Base-by-base conservation (phyloP, 2,113 vertebrate species). In the Cricetomys ansorgei region DNA sequence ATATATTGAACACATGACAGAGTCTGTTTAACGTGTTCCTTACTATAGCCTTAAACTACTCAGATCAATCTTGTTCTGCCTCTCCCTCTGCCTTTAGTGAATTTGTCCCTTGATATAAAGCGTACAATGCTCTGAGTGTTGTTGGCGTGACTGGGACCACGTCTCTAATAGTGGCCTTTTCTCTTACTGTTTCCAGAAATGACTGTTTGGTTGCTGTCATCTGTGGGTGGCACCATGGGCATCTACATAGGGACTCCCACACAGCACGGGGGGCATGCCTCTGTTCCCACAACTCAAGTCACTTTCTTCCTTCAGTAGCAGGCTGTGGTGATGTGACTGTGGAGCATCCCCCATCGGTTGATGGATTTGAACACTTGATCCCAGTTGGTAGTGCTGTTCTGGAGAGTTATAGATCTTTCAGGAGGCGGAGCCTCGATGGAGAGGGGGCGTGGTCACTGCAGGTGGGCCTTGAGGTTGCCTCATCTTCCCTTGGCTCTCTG, bases 1-100 rank as follows among this genome's bases (percentile, higher is more conserved):
- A 45, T 97, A 95, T 43, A 59, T 73, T 91, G 43, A 83, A 95
- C 57, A 92, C 13, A 75, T 75, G 34, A 0, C 34, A 79, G 59
- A 86, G 72, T 91, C 59, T 91, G 57, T 85, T 72, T 59, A 70
- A 90, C 64, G 6, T 59, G 31, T 34, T 88, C 23, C 50, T 89
- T 89, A 55, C n/a, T 64, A 3, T 76, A 81, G 83, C 77, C 27
- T 94, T 73, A 64, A 88, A 62, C 64, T 90, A 62, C 79, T 87
- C 5, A 86, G 21, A 7, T 7, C 73, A 67, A 19, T 69, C 15
- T 12, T 31, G 7, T 81, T 95, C 50, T 77, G 53, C 50, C 53
- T 91, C 62, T 79, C 3, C 31, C 21, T 29, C 65, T n/a, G 7
- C 64, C 50, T 96, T 69, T 73, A 89, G 67, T 65, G 29, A 45